These are phyloP conservation scores for Pseudanteris insignis DNA, from an alignment of 2,888 invertebrate genomes.

Conservation along the genomic window DNA sequence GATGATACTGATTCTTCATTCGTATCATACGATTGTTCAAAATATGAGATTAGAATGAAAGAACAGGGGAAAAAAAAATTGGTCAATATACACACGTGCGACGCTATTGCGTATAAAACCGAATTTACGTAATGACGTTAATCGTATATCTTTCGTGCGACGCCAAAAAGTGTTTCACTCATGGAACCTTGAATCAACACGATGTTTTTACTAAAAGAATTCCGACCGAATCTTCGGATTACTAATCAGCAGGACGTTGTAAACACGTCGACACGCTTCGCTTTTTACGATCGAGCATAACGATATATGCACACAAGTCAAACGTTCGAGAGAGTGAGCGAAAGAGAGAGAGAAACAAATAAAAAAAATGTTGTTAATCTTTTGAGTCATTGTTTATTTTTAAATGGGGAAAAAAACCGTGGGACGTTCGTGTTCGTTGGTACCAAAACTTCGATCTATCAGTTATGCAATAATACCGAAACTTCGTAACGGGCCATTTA, in stretches of 20 bases:
- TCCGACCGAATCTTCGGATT: conserved; percentile 38
- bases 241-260: conserved; percentile 39
- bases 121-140: conserved; percentile 31
- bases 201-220: conserved; percentile 31
- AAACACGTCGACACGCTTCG: conserved; percentile 37
- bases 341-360: neutral
- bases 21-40: neutral
- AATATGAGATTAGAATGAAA: no score
- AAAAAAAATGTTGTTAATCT: neutral
- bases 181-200: conserved; percentile 33
- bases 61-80: conserved; percentile 2
- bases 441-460: no score
- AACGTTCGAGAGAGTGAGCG: no score
- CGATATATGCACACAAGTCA: no score
- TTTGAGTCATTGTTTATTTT: no score
- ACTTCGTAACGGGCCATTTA: no score
- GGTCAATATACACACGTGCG: conserved; percentile 3
- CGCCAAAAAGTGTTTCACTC: conserved; percentile 36
- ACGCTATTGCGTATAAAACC: conserved; percentile 26
- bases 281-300: conserved; percentile 31
- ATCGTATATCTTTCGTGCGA: conserved; percentile 37
- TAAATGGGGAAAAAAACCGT: no score
- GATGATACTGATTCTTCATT: neutral
- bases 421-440: no score
- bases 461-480: no score